Evolutionary conservation across 2,797 vertebrate species (phyloP).

Genomic region (Chelon auratus): DNA sequence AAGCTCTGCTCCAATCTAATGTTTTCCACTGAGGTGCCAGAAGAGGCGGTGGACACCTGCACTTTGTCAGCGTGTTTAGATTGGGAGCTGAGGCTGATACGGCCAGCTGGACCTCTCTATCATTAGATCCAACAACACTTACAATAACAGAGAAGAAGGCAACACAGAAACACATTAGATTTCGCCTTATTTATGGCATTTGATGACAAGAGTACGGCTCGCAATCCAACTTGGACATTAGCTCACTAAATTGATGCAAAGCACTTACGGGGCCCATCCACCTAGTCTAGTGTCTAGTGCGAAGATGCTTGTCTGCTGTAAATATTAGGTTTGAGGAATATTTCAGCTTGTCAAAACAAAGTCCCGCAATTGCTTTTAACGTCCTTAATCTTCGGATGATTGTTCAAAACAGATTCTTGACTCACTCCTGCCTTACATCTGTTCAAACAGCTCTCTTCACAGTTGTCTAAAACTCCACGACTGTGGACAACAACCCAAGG

Average conservation of each 20-base stretch:
- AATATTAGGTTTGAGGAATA: slow-evolving; percentile 84
- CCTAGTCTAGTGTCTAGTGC: slow-evolving; percentile 68
- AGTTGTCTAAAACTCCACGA: slow-evolving; percentile 22
- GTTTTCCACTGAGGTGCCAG: slow-evolving; percentile 86
- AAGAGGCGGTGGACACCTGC: slow-evolving; percentile 88
- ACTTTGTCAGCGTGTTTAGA: slow-evolving; percentile 89
- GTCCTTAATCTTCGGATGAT: slow-evolving; percentile 83
- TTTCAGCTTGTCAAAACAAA: slow-evolving; percentile 87
- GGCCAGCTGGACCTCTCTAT: slow-evolving; percentile 81
- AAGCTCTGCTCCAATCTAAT: slow-evolving; percentile 87
- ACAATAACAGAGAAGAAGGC: slow-evolving; percentile 80
- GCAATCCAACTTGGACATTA: slow-evolving; percentile 81
- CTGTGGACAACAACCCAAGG: not conserved
- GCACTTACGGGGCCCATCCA: slow-evolving; percentile 83
- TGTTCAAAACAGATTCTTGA: slow-evolving; percentile 82
- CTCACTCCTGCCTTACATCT: slow-evolving; percentile 74
- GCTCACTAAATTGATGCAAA: slow-evolving; percentile 81
- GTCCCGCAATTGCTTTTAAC: slow-evolving; percentile 82
- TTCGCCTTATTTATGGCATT: slow-evolving; percentile 79
- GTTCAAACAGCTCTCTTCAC: slow-evolving; percentile 64
- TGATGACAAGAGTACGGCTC: slow-evolving; percentile 72
- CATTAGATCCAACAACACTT: slow-evolving; percentile 76
- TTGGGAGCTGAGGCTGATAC: slow-evolving; percentile 80
- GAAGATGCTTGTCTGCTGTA: slow-evolving; percentile 84
- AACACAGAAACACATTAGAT: slow-evolving; percentile 80